These are phyloP conservation scores for Sebastes fasciatus DNA, from an alignment of 2,113 vertebrate species.

Conservation along the genomic window DNA sequence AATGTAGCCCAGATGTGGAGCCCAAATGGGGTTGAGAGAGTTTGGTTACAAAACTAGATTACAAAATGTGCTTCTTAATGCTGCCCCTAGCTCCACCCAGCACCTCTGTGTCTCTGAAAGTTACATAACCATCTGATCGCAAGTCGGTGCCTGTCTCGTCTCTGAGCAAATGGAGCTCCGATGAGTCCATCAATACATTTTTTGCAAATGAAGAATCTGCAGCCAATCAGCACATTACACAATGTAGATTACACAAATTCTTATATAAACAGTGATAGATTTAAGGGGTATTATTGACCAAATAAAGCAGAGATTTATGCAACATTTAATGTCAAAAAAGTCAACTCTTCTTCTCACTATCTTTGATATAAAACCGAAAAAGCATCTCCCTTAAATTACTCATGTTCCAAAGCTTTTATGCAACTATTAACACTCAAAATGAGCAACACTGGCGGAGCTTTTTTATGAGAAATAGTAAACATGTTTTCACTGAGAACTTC, in stretches of 20 bases:
- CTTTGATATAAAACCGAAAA: not conserved
- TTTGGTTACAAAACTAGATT: slow-evolving; percentile 69
- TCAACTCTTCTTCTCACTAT: not conserved
- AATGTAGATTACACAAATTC: not conserved
- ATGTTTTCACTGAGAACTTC: not conserved
- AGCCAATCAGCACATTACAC: slow-evolving; percentile 3
- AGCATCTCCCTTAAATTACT: too few relatives aligned
- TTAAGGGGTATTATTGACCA: not conserved
- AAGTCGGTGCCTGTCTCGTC: slow-evolving; percentile 38
- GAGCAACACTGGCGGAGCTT: slow-evolving; percentile 3
- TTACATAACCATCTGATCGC: slow-evolving; percentile 54
- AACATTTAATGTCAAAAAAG: not conserved
- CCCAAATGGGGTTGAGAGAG: slow-evolving; percentile 24
- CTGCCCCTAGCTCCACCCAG: not conserved
- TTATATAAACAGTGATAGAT: not conserved
- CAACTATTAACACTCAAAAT: slow-evolving; percentile 4
- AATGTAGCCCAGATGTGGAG: slow-evolving; percentile 63
- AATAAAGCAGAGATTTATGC: not conserved
- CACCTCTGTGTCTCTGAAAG: slow-evolving; percentile 11
- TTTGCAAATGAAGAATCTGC: slow-evolving; percentile 1
- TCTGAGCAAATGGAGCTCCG: slow-evolving; percentile 35
- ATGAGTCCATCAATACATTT: slow-evolving; percentile 20
- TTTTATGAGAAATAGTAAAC: not conserved
- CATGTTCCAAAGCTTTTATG: not conserved
- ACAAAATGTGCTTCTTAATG: slow-evolving; percentile 26